Conservation (phyloP, 2,888 invertebrate species). For the Gryllus longicercus region DNA sequence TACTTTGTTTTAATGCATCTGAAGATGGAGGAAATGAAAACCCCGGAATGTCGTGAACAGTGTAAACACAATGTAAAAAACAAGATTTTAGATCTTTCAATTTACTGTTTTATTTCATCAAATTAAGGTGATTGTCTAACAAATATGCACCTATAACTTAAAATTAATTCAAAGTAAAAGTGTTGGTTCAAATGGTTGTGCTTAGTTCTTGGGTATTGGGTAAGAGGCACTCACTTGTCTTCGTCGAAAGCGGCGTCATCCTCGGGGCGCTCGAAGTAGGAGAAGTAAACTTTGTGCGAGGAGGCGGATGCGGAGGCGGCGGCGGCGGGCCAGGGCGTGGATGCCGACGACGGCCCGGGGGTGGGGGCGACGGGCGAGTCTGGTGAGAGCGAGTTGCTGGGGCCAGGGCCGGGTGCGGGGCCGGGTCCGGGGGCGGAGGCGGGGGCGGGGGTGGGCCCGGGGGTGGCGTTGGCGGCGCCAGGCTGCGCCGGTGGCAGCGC, state of each 20-base stretch:
- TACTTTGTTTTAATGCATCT: too few species aligned
- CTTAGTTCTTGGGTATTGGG: too few species aligned
- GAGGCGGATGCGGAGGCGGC: conserved; percentile 11
- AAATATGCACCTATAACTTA: too few species aligned
- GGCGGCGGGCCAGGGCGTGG: conserved; percentile 27
- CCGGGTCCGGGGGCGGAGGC: neutral
- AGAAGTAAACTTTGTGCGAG: conserved; percentile 58
- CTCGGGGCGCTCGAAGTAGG: conserved; percentile 65
- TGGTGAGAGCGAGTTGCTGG: neutral
- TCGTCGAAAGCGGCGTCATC: conserved; percentile 64
- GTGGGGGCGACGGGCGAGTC: conserved; percentile 29
- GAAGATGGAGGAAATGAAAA: too few species aligned
- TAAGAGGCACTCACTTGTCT: conserved; percentile 50
- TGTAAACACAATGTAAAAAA: too few species aligned
- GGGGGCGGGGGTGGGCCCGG: conserved; percentile 26
- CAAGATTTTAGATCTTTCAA: too few species aligned
- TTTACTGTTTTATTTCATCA: too few species aligned
- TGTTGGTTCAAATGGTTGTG: too few species aligned
- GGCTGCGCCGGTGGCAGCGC: conserved; percentile 37
- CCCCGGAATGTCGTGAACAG: too few species aligned
- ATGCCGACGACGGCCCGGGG: conserved; percentile 27
- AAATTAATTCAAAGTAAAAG: too few species aligned
- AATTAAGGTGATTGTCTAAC: too few species aligned
- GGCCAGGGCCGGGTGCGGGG: neutral
- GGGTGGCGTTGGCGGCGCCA: conserved; percentile 26